phyloP scores from a whole-genome alignment of 2,888 invertebrate species.

The Mylabris sibirica region DNA sequence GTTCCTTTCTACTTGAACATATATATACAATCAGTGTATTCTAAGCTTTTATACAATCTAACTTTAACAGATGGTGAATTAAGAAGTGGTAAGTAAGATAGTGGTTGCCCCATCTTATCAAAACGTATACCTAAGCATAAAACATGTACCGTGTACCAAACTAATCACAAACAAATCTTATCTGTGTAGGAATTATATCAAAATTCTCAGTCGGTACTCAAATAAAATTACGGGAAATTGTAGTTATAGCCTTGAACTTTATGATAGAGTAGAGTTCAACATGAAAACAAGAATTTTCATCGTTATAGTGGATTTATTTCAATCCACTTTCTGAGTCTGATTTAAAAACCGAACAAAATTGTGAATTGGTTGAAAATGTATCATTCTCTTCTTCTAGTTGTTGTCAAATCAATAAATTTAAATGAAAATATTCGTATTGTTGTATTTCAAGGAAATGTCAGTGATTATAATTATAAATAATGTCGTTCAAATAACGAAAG shows the following conservation, averaged over 20 bases:
- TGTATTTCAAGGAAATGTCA: conserved; percentile 34
- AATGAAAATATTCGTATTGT: conserved; percentile 25
- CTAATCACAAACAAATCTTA: conserved; percentile 28
- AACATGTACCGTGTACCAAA: conserved; percentile 26
- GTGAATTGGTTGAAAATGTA: not conserved
- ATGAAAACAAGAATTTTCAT: conserved; percentile 15
- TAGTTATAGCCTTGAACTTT: conserved; percentile 24
- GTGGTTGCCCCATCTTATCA: conserved; percentile 13
- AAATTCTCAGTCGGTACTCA: conserved; percentile 25
- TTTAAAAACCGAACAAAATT: not conserved
- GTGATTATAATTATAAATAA: conserved; percentile 32
- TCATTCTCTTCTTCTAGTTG: not conserved
- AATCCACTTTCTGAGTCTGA: not conserved
- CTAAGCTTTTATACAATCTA: too few species aligned
- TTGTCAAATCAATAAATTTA: not conserved
- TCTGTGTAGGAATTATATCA: conserved; percentile 28
- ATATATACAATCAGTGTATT: too few species aligned
- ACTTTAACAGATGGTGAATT: conserved; percentile 4
- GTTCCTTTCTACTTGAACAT: conserved; percentile 35
- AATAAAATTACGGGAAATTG: conserved; percentile 29
- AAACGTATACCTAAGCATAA: not conserved
- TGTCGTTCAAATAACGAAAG: conserved; percentile 33
- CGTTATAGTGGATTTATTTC: not conserved
- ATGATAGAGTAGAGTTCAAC: conserved; percentile 23
- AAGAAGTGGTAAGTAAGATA: too few species aligned